Conservation (phyloP, 2,888 invertebrate genomes). For the Torymus texanus region DNA sequence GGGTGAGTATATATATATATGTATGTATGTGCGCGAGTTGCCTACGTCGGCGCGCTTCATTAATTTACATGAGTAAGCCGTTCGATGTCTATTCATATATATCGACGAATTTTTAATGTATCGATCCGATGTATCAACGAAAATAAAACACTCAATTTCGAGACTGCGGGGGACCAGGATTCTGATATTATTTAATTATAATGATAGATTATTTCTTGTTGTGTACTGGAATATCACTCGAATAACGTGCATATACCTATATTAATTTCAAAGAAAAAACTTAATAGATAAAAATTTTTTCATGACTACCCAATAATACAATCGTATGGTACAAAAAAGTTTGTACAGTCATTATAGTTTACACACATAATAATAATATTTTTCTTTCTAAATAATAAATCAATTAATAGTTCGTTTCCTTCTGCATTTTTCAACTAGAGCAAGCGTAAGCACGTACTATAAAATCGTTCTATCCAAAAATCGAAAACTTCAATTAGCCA, state of each 20-base stretch:
- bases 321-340: background rate
- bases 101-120: constrained; percentile 26
- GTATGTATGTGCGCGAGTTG: background rate
- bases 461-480: too few species aligned
- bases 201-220: constrained; percentile 12
- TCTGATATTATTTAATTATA: background rate
- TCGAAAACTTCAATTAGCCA: too few species aligned
- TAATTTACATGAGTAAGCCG: constrained; percentile 52
- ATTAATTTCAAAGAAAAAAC: background rate
- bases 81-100: constrained; percentile 30
- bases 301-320: too few species aligned
- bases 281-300: background rate
- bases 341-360: constrained; percentile 8
- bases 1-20: background rate
- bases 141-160: background rate
- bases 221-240: constrained; percentile 27
- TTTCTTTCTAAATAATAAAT: background rate
- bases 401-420: background rate
- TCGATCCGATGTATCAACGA: constrained; percentile 1
- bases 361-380: too few species aligned
- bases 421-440: constrained; percentile 15
- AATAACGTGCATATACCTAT: background rate
- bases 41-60: constrained; percentile 26
- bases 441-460: background rate
- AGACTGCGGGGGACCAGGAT: background rate